Evolutionary conservation across 2,888 invertebrate genomes (phyloP).

Genomic region (Lochmaea crataegi): DNA sequence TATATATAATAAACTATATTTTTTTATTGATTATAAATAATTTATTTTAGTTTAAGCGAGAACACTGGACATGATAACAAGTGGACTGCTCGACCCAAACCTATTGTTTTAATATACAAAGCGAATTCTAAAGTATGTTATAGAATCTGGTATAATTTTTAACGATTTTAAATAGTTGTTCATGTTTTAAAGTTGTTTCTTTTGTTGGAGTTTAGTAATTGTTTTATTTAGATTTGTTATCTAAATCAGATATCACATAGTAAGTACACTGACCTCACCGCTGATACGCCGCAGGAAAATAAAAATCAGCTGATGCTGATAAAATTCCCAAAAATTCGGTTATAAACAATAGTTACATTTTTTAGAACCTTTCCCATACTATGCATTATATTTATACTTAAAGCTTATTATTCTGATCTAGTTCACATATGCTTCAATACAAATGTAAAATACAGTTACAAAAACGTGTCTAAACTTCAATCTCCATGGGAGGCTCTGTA

Average conservation of each 20-base stretch:
- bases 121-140: no score
- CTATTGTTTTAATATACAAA: no score
- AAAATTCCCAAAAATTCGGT: background rate
- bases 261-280: background rate
- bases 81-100: no score
- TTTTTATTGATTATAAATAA: no score
- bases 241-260: background rate
- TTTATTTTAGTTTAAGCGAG: no score
- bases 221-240: background rate
- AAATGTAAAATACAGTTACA: constrained; percentile 60
- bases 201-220: no score
- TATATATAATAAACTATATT: no score
- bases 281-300: background rate
- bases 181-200: no score
- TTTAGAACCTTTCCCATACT: background rate
- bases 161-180: no score
- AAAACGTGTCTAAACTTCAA: constrained; percentile 63
- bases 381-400: constrained; percentile 24
- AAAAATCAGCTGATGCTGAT: background rate
- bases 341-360: background rate
- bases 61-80: no score
- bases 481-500: constrained; percentile 61
- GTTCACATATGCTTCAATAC: constrained; percentile 58
- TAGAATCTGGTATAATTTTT: no score
- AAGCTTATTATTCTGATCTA: constrained; percentile 60